Conservation (phyloP, 1,140 invertebrate species). For the Magallana gigas region DNA sequence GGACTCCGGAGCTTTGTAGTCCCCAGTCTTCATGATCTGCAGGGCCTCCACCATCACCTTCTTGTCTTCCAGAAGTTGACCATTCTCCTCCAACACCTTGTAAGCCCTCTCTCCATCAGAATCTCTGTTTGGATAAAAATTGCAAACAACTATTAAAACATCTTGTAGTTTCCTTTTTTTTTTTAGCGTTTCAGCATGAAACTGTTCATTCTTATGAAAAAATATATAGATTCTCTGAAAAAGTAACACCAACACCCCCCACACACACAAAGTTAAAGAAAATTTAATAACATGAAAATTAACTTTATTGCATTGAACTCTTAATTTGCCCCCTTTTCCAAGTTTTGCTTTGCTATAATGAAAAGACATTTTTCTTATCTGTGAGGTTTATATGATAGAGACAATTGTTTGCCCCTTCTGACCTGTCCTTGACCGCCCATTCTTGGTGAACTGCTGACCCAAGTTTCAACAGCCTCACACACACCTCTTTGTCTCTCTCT, state of each 20-base stretch:
- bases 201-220: no score
- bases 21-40: slow-evolving; percentile 68
- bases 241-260: no score
- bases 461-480: slow-evolving; percentile 76
- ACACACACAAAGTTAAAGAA: no score
- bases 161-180: neutral
- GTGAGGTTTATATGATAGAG: no score
- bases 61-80: slow-evolving; percentile 73
- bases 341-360: no score
- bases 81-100: slow-evolving; percentile 72
- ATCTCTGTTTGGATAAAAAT: slow-evolving; percentile 57
- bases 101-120: slow-evolving; percentile 75
- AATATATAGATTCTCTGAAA: no score
- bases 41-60: slow-evolving; percentile 66
- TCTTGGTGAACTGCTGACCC: slow-evolving; percentile 67
- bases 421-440: slow-evolving; percentile 65
- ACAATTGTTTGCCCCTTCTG: neutral
- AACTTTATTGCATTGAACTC: no score
- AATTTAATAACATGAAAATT: no score
- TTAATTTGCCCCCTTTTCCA: no score
- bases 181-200: neutral
- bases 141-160: neutral
- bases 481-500: no score
- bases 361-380: no score
- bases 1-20: slow-evolving; percentile 47